Base-by-base conservation (phyloP, 2,888 invertebrate species). In the Pyralis farinalis region DNA sequence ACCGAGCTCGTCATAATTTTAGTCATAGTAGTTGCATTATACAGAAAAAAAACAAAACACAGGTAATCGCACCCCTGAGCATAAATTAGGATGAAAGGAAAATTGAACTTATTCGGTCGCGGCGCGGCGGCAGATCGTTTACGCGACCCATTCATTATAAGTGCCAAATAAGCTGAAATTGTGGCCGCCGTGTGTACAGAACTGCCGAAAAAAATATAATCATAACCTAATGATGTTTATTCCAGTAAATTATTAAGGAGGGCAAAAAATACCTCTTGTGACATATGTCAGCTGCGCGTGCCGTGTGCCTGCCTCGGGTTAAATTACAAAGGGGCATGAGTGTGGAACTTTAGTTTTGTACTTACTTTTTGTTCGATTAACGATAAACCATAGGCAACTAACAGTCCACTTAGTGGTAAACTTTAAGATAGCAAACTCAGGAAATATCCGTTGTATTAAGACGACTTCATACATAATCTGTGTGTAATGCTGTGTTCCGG, bases 241-340 rank as follows among this genome's bases (percentile, higher is more conserved):
- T 44, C 49, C 46, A 42, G 44, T 53, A 49, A 44, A 47, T 46
- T 46, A 37, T 40, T 34, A 42, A 36, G 10, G 43, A 40, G 47
- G 53, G 53, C 51, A 50, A 53, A 55, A 53, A 59, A 53, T 50
- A 55, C 54, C 47, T 44, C 44, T 44, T 42, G 64, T 62, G 72
- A 67, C 82, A 80, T 77, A 72, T 81, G 82, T 63, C 63, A 54
- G 39, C 43, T 53, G 70, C 73, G 68, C 71, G 71, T 71, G 71
- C 61, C 62, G 37, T 42, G 58, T 22, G 48, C 46, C 47, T 64
- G 61, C 58, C 59, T 47, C 61, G 52, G 43, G 55, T 65, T 60
- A 52, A 63, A 49, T 58, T 57, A 56, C 44, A 43, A n/a, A n/a
- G n/a, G n/a, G n/a, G n/a, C n/a, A n/a, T n/a, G n/a, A n/a, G n/a